phyloP scores from a whole-genome alignment of 2,888 invertebrate species.

The Heliconius ismenius region DNA sequence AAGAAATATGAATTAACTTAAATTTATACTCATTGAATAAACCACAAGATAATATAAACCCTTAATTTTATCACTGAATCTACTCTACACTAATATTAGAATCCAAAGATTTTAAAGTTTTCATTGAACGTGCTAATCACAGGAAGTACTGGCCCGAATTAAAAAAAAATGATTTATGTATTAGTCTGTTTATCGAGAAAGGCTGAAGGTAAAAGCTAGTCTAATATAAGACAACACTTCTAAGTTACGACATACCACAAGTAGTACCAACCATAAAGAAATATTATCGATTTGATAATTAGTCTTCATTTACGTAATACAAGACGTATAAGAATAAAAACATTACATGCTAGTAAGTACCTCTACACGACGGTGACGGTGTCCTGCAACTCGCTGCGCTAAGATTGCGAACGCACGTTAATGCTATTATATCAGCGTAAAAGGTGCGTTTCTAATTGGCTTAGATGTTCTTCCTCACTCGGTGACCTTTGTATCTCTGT shows the following conservation, averaged over 20 bases:
- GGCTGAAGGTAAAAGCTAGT: too few relatives aligned
- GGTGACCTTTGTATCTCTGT: neutral
- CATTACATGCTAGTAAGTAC: constrained; percentile 7
- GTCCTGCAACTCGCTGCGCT: constrained; percentile 8
- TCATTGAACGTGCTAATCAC: too few relatives aligned
- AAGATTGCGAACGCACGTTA: constrained; percentile 11
- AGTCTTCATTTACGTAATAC: constrained; percentile 8
- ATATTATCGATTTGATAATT: constrained; percentile 7
- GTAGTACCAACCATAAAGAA: neutral
- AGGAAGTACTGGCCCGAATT: too few relatives aligned
- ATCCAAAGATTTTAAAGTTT: too few relatives aligned
- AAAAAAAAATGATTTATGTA: too few relatives aligned
- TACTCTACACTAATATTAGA: too few relatives aligned
- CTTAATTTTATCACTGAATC: too few relatives aligned
- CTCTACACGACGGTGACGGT: neutral
- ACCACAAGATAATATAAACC: too few relatives aligned
- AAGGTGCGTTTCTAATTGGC: constrained; percentile 30
- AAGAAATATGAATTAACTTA: too few relatives aligned
- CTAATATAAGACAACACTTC: too few relatives aligned
- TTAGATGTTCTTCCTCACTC: constrained; percentile 14
- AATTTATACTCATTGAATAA: too few relatives aligned
- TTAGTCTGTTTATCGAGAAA: too few relatives aligned
- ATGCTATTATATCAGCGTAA: constrained; percentile 32
- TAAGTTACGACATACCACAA: neutral
- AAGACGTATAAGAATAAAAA: constrained; percentile 32